Evolutionary conservation across 2,888 invertebrate species (phyloP).

Genomic region (Trichopria drosophilae): DNA sequence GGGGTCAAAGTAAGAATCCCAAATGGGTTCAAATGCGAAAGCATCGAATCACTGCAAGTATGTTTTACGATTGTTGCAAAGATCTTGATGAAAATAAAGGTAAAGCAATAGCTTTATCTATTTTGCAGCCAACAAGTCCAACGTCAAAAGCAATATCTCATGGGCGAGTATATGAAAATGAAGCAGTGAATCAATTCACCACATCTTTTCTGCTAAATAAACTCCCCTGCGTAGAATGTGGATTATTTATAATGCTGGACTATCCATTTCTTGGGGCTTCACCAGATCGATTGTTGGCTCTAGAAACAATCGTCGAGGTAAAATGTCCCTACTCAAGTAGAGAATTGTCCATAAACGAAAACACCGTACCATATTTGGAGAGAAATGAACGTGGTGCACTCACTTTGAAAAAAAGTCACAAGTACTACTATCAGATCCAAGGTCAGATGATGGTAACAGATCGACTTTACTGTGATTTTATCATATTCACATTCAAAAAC

Average conservation of each 20-base stretch:
- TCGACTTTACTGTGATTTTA: conserved; percentile 30
- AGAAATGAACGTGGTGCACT: not conserved
- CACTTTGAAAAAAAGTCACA: conserved; percentile 28
- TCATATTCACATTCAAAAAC: conserved; percentile 29
- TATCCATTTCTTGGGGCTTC: conserved; percentile 26
- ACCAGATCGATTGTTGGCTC: conserved; percentile 28
- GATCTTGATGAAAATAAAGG: not conserved
- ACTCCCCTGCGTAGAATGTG: conserved; percentile 9
- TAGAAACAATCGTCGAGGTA: conserved; percentile 24
- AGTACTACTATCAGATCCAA: conserved; percentile 36
- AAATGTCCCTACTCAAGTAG: conserved; percentile 21
- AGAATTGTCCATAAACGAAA: conserved; percentile 8
- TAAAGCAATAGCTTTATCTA: not conserved
- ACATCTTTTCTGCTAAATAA: not conserved
- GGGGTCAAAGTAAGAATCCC: conserved; percentile 1
- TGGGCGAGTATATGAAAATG: conserved; percentile 7
- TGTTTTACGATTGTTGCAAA: conserved; percentile 4
- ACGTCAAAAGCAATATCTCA: conserved; percentile 6
- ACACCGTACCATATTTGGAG: conserved; percentile 9
- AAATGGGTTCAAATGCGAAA: not conserved
- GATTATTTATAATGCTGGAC: conserved; percentile 24
- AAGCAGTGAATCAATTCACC: conserved; percentile 4
- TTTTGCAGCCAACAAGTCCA: conserved; percentile 1
- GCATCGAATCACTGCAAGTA: conserved; percentile 10
- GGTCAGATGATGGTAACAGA: conserved; percentile 35